Conservation (phyloP, 1,140 invertebrate species). For the Diorhabda sublineata region DNA sequence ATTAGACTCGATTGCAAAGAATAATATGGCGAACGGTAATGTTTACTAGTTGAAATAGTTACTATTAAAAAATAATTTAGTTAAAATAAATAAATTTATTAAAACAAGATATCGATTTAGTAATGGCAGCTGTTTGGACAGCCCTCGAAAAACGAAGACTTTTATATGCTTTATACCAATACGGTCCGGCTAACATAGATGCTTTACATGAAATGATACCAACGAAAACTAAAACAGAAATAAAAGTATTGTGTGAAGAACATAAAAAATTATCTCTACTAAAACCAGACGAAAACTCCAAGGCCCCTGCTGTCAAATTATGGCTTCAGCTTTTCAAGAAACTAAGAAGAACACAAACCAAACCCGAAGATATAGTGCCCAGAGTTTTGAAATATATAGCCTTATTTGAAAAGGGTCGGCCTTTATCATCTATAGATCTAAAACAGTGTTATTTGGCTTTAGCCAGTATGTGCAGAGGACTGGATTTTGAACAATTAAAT, state of each 20-base stretch:
- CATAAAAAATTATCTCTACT: constrained; percentile 23
- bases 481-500: constrained; percentile 20
- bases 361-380: constrained; percentile 25
- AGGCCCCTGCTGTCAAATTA: constrained; percentile 22
- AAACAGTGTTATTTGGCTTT: constrained; percentile 32
- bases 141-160: constrained; percentile 28
- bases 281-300: constrained; percentile 16
- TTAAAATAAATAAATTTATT: too few relatives aligned
- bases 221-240: constrained; percentile 29
- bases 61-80: too few relatives aligned
- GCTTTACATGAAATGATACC: constrained; percentile 25
- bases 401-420: constrained; percentile 29
- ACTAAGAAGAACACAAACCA: constrained; percentile 7
- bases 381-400: constrained; percentile 38
- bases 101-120: too few relatives aligned
- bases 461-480: constrained; percentile 29
- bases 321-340: constrained; percentile 33
- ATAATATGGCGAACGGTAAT: too few relatives aligned
- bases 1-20: too few relatives aligned
- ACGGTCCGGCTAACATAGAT: constrained; percentile 27
- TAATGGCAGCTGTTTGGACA: constrained; percentile 19
- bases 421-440: constrained; percentile 26
- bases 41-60: too few relatives aligned
- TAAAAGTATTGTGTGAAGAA: constrained; percentile 28
- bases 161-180: constrained; percentile 22